A percentile compares a stretch with the other conserved stretches of the same genome.
phyloP scores from a whole-genome alignment of 2,888 invertebrate genomes.

The Parelbella ahira region DNA sequence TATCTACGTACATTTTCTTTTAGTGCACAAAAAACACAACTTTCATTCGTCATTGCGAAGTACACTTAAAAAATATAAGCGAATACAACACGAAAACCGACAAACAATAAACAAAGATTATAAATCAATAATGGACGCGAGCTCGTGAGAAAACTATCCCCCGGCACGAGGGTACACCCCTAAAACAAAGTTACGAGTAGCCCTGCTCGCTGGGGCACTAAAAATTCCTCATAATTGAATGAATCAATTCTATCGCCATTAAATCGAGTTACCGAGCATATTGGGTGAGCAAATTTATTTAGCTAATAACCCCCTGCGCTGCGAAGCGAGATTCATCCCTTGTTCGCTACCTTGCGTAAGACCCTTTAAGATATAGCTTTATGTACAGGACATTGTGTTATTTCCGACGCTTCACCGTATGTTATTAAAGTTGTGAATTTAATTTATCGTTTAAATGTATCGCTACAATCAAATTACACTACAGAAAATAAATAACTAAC shows the following conservation, averaged over 20 bases:
- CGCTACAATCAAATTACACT: too few relatives aligned
- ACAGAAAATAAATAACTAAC: not conserved
- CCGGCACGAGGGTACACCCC: conserved; percentile 42
- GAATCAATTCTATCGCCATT: conserved; percentile 80
- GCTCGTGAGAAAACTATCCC: conserved; percentile 73
- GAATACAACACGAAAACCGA: conserved; percentile 19
- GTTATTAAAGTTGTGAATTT: too few relatives aligned
- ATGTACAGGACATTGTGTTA: not conserved
- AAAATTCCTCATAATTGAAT: conserved; percentile 81
- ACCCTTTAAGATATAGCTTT: conserved; percentile 16
- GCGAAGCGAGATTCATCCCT: conserved; percentile 55
- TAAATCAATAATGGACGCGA: conserved; percentile 57
- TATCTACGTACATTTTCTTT: too few relatives aligned
- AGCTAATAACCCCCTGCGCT: conserved; percentile 68
- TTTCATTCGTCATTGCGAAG: too few relatives aligned
- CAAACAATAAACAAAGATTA: conserved; percentile 29
- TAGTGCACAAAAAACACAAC: too few relatives aligned
- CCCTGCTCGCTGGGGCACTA: conserved; percentile 71
- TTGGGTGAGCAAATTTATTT: conserved; percentile 80
- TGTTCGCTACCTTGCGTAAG: conserved; percentile 40
- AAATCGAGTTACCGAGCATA: conserved; percentile 80
- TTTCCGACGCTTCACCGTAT: too few relatives aligned
- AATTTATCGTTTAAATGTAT: too few relatives aligned
- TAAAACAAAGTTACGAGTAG: conserved; percentile 67
- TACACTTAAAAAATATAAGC: conserved; percentile 12